Conservation (phyloP, 2,797 vertebrate genomes). For the Uromys caudimaculatus region DNA sequence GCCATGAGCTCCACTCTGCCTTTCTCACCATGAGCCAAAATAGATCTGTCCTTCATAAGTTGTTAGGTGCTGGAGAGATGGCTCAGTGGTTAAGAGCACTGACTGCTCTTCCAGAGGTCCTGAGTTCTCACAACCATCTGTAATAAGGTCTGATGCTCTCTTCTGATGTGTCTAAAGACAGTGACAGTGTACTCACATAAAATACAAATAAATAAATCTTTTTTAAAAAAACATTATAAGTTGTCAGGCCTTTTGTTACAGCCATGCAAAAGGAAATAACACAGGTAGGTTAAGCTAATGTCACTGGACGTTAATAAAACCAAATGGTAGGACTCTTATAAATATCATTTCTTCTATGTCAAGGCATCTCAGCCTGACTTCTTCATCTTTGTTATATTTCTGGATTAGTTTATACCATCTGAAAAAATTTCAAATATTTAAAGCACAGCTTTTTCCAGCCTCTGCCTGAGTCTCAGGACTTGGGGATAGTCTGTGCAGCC, state of each 20-base stretch:
- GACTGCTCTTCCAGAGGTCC: too few relatives aligned
- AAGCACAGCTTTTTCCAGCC: not conserved
- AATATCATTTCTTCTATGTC: not conserved
- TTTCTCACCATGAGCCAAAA: not conserved
- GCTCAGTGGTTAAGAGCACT: too few relatives aligned
- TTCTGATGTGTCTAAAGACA: too few relatives aligned
- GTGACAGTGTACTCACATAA: too few relatives aligned
- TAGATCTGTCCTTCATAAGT: not conserved
- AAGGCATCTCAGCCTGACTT: not conserved
- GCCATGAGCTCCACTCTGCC: not conserved
- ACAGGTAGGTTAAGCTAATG: not conserved
- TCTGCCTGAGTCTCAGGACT: not conserved
- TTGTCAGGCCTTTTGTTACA: not conserved
- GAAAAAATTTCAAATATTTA: not conserved
- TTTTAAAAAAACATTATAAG: not conserved
- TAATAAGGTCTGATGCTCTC: too few relatives aligned
- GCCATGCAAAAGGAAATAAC: not conserved
- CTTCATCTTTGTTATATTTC: slow-evolving; percentile 34
- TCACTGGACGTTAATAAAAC: slow-evolving; percentile 21
- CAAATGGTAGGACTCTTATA: not conserved
- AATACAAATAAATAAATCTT: too few relatives aligned
- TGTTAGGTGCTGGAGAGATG: too few relatives aligned
- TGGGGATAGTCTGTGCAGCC: not conserved
- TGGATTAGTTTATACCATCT: not conserved
- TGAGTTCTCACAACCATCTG: too few relatives aligned